These are phyloP conservation scores for Tenthredo livida DNA, from an alignment of 2,888 invertebrate genomes.

Conservation along the genomic window DNA sequence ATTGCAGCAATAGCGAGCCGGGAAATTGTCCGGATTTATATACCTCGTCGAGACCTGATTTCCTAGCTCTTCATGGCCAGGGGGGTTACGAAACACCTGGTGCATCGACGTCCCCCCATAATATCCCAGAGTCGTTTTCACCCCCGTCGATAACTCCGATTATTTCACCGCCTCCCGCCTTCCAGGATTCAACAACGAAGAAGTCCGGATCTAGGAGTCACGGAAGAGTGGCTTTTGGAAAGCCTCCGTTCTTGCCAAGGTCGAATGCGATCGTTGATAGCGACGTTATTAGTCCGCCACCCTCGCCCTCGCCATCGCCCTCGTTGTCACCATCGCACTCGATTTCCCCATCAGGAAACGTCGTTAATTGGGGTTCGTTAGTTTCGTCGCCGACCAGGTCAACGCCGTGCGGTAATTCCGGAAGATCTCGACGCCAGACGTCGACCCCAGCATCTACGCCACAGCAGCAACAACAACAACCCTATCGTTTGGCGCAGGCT, in stretches of 20 bases:
- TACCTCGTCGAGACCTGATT: conserved; percentile 71
- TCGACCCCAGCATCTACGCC: conserved; percentile 55
- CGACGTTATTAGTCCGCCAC: conserved; percentile 80
- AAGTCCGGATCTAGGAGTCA: conserved; percentile 63
- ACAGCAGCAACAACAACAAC: conserved; percentile 57
- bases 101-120: conserved; percentile 75
- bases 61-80: conserved; percentile 69
- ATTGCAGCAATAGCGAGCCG: conserved; percentile 77
- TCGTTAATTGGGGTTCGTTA: conserved; percentile 65
- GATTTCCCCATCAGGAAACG: conserved; percentile 65
- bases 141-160: conserved; percentile 86
- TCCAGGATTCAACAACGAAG: conserved; percentile 80
- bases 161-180: conserved; percentile 85
- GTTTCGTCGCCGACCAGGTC: conserved; percentile 61
- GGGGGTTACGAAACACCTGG: conserved; percentile 75
- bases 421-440: conserved; percentile 51
- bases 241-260: conserved; percentile 80
- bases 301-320: conserved; percentile 74
- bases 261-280: conserved; percentile 81
- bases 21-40: conserved; percentile 72
- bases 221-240: conserved; percentile 76
- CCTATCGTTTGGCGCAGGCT: conserved; percentile 78
- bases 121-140: conserved; percentile 78
- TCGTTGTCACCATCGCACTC: conserved; percentile 69
- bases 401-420: conserved; percentile 12